Evolutionary conservation across 2,888 invertebrate genomes (phyloP).

Genomic region (Drosophila sordidapex): DNA sequence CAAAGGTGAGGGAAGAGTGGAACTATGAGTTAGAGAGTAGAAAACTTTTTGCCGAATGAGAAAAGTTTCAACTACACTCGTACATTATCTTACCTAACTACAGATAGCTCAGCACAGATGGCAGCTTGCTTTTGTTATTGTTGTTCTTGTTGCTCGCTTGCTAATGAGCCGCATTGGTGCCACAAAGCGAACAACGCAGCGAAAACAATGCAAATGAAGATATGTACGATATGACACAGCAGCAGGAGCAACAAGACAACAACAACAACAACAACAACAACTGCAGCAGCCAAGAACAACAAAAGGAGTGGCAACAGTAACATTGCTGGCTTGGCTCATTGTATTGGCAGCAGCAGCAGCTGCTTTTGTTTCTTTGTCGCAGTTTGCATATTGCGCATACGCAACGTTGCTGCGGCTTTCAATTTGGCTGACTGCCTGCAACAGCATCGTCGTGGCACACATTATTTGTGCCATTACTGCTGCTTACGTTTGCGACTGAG

Average conservation of each 20-base stretch:
- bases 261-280: slow-evolving; percentile 20
- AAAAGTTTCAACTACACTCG: slow-evolving; percentile 29
- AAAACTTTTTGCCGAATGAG: slow-evolving; percentile 32
- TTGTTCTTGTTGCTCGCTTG: slow-evolving; percentile 19
- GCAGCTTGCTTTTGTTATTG: not conserved
- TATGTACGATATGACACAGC: slow-evolving; percentile 45
- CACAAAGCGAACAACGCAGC: slow-evolving; percentile 18
- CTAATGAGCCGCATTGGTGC: slow-evolving; percentile 51
- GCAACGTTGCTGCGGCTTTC: slow-evolving; percentile 64
- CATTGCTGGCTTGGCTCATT: slow-evolving; percentile 34
- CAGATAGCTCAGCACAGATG: slow-evolving; percentile 14
- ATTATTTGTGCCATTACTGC: slow-evolving; percentile 25
- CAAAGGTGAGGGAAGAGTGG: slow-evolving; percentile 48
- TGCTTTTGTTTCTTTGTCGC: slow-evolving; percentile 34
- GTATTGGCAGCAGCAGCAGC: slow-evolving; percentile 53
- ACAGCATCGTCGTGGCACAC: slow-evolving; percentile 37
- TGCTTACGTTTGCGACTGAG: not conserved
- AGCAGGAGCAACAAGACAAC: slow-evolving; percentile 3
- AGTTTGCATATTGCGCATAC: slow-evolving; percentile 68
- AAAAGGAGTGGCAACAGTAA: slow-evolving; percentile 10
- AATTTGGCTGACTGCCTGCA: slow-evolving; percentile 42
- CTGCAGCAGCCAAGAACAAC: slow-evolving; percentile 9
- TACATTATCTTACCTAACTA: not conserved
- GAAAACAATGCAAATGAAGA: slow-evolving; percentile 54
- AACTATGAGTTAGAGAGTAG: slow-evolving; percentile 13